Evolutionary conservation across 2,797 vertebrate genomes (phyloP).

Genomic region (Smutsia gigantea): DNA sequence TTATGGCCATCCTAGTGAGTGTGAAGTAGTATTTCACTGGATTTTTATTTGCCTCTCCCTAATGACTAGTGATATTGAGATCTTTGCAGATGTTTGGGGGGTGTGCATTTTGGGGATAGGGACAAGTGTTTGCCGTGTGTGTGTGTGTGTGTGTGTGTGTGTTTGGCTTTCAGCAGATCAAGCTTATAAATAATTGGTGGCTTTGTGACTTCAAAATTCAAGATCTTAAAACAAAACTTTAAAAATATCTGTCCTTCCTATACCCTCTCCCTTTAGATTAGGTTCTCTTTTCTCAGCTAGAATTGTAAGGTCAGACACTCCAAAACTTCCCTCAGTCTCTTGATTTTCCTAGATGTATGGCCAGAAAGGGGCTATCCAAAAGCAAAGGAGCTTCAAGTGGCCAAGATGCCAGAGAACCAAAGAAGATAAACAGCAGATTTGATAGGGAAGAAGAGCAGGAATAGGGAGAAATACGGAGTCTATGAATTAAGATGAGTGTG

Average conservation of each 20-base stretch:
- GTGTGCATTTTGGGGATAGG: no score
- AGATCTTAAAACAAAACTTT: neutral
- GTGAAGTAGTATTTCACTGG: neutral
- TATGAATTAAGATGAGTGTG: neutral
- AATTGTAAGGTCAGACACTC: neutral
- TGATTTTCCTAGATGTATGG: neutral
- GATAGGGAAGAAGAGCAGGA: neutral
- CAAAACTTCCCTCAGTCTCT: neutral
- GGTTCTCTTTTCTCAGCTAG: neutral
- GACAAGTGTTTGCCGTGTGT: no score
- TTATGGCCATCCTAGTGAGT: neutral
- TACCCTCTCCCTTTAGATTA: neutral
- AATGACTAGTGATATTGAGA: slow-evolving; percentile 11
- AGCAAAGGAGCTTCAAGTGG: neutral
- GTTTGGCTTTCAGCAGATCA: neutral
- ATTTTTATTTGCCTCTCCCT: neutral
- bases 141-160: neutral
- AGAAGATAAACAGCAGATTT: neutral
- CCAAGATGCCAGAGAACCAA: neutral
- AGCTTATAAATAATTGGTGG: neutral
- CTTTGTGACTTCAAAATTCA: slow-evolving; percentile 21
- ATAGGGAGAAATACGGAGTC: neutral
- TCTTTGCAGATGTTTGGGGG: neutral
- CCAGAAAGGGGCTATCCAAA: neutral
- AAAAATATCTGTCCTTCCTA: neutral